Base-by-base conservation (phyloP, 2,797 vertebrate genomes). In the Pseudochirops cupreus region DNA sequence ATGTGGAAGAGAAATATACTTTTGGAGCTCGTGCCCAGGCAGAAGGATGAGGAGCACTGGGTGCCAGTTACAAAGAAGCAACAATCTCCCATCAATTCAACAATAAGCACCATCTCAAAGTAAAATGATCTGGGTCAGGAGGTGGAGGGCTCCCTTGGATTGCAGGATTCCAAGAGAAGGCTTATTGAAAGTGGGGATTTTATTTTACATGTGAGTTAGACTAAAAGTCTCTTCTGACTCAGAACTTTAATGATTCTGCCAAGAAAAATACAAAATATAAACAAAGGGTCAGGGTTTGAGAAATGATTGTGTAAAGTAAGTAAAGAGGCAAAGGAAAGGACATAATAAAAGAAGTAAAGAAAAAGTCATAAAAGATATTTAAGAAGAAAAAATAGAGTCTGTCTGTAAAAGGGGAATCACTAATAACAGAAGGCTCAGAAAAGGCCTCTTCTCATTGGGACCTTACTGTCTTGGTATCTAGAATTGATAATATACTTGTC, bases 361-460 rank as follows among this genome's bases (percentile, higher is more conserved):
- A 92, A 53, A 92, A 94, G 52, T 54, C 94, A 95, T 91, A 97
- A 87, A 98, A 91, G 14, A 91, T 55, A 94, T 96, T 95, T 67
- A 67, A 67, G 31, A 87, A 50, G 39, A 46, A 87, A 50, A 31
- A 50, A 46, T 24, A 39, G 2, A 87, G 13, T 9, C 9, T 87
- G 10, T 50, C 26, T 87, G 39, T 28, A 28, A 87, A 46, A 87
- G 0, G 10, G 9, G 28, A 82, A 82, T 46, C 39, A 11, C 39
- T 46, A 46, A 82, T 11, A 82, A 82, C 5, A 39, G n/a, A 50
- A 50, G 3, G 39, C 24, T 50, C 3, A 87, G 39, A 50, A 50
- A 26, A 50, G 21, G 10, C 18, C 18, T 82, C 39, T 0, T 0
- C 12, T 87, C 10, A 4, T 12, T 26, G 39, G 24, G 39, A 26